phyloP scores from a whole-genome alignment of 2,888 invertebrate genomes.

The Epsilonema sp. region DNA sequence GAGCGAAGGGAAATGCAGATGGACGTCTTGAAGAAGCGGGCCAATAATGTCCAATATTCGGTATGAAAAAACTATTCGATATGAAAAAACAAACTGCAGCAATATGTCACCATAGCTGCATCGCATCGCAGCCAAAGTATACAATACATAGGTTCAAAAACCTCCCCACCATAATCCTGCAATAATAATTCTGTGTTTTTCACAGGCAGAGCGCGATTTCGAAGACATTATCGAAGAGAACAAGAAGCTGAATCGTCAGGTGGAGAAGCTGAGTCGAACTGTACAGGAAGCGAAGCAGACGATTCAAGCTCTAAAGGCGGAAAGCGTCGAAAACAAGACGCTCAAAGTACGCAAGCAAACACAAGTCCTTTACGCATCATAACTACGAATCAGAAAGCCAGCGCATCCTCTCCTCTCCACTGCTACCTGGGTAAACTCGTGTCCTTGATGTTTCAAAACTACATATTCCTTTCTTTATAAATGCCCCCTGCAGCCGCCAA shows the following conservation, averaged over 20 bases:
- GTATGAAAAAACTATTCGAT: too few relatives aligned
- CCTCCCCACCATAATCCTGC: conserved; percentile 27
- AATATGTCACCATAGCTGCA: too few relatives aligned
- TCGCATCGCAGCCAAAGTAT: too few relatives aligned
- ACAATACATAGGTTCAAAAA: conserved; percentile 40
- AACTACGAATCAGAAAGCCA: too few relatives aligned
- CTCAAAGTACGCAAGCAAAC: not conserved
- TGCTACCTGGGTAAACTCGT: too few relatives aligned
- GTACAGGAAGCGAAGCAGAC: conserved; percentile 59
- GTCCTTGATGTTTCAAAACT: too few relatives aligned
- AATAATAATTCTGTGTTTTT: conserved; percentile 3
- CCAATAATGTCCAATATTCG: too few relatives aligned
- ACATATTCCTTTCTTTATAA: too few relatives aligned
- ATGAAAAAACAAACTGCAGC: too few relatives aligned
- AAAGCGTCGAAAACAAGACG: not conserved
- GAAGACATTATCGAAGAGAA: conserved; percentile 36
- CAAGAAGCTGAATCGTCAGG: conserved; percentile 59
- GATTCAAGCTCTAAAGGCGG: conserved; percentile 56
- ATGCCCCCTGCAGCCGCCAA: too few relatives aligned
- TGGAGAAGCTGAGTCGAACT: conserved; percentile 58
- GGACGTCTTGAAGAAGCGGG: conserved; percentile 61
- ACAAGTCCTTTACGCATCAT: too few relatives aligned
- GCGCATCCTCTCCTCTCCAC: too few relatives aligned
- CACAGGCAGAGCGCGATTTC: conserved; percentile 24
- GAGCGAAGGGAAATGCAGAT: conserved; percentile 75